Base-by-base conservation (phyloP, 1,140 invertebrate species). In the Pseudomyrmex concolor region DNA sequence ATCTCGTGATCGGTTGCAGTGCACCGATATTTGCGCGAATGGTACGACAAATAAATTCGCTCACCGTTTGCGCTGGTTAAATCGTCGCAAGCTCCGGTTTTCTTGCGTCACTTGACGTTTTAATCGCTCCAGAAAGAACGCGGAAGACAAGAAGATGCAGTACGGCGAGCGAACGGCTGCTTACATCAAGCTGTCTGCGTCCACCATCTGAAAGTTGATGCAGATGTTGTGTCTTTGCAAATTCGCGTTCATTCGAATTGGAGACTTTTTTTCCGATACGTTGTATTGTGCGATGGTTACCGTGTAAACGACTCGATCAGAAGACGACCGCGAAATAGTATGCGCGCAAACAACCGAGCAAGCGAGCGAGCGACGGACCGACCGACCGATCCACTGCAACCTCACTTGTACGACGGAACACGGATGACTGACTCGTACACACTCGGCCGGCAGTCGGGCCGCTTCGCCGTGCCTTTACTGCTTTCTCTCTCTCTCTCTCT, bases 351-450 rank as follows among this genome's bases (percentile, higher is more conserved):
- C 85, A 62, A 84, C 78, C 63, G 77, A 34, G 34, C 34, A 45
- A 83, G 64, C 86, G 86, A 84, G 72, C 86, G 67, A 82, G 60
- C 83, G 45, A 62, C 50, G 22, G 50, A 83, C 63, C 86, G 83
- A 84, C 62, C 86, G 67, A 82, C 60, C 83, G 45, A 59, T 60
- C 43, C 83, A 73, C 67, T 81, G 51, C 87, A 67, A 82, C 63
- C 76, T 86, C 81, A 88, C 86, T 73, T 62, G 81, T 17, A 88
- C 88, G 81, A 84, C 87, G 87, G 71, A 88, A 60, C 86, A 89
- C 88, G 88, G 81, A 83, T 89, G 87, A 89, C 88, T 89, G 87
- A 89, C 84, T 84, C 86, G 59, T 55, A 59, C 64, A 80, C 76
- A 64, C 63, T 78, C 17, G 76, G 62, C 45, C 10, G 9, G 50